Conservation (phyloP, 1,140 invertebrate species). For the Ganaspis sp. region DNA sequence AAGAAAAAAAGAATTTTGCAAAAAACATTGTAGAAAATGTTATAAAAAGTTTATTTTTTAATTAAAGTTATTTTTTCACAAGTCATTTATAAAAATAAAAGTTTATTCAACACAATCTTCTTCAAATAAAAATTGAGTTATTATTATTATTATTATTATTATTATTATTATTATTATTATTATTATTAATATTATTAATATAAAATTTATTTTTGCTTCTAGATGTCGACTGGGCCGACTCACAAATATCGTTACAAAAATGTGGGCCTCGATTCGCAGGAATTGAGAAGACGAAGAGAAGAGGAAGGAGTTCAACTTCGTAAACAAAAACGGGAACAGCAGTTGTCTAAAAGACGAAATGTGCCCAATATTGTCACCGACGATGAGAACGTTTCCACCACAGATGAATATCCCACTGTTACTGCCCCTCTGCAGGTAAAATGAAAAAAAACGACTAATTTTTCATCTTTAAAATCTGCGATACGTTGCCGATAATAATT, state of each 20-base stretch:
- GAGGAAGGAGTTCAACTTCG: conserved; percentile 97
- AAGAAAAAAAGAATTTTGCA: too few species aligned
- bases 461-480: too few species aligned
- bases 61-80: too few species aligned
- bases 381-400: conserved; percentile 75
- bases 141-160: too few species aligned
- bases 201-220: conserved; percentile 56
- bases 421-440: conserved; percentile 61
- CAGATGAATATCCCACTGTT: conserved; percentile 61
- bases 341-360: conserved; percentile 94
- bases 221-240: conserved; percentile 84
- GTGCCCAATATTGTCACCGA: conserved; percentile 79
- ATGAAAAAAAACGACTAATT: too few species aligned
- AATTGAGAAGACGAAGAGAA: conserved; percentile 92
- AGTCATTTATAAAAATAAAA: too few species aligned
- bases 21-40: too few species aligned
- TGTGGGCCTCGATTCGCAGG: conserved; percentile 92
- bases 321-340: conserved; percentile 96
- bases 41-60: too few species aligned
- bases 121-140: too few species aligned
- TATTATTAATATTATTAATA: neutral
- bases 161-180: neutral
- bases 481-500: neutral
- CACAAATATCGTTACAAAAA: conserved; percentile 98
- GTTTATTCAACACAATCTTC: too few species aligned